Conservation (phyloP, 2,113 vertebrate species). For the Sapajus apella region DNA sequence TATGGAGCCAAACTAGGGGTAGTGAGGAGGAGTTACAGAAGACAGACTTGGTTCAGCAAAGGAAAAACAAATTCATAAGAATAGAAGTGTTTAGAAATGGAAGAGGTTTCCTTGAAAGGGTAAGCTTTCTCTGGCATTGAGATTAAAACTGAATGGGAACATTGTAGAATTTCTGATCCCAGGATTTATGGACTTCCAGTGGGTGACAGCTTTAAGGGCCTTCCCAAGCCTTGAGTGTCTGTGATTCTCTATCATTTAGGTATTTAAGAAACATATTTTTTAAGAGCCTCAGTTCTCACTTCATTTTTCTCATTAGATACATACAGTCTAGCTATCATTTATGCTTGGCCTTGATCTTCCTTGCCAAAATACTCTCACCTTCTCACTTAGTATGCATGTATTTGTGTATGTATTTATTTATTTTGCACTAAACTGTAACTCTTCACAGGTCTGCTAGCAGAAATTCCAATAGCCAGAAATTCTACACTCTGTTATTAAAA, state of each 20-base stretch:
- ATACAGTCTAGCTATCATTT: neutral
- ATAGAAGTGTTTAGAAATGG: neutral
- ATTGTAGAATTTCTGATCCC: neutral
- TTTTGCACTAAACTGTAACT: neutral
- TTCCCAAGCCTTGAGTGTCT: neutral
- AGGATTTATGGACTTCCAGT: neutral
- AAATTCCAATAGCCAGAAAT: neutral
- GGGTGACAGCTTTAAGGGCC: neutral
- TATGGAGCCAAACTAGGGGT: neutral
- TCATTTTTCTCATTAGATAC: neutral
- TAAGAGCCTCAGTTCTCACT: neutral
- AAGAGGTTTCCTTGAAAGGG: neutral
- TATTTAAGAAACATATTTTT: neutral
- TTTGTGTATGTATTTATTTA: neutral
- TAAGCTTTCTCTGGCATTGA: neutral
- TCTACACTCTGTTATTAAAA: constrained; percentile 49
- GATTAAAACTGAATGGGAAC: neutral
- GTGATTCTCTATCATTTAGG: neutral
- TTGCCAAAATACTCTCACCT: neutral
- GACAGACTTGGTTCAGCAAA: neutral
- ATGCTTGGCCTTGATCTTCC: neutral
- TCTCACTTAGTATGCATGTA: neutral
- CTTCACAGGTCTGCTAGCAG: neutral
- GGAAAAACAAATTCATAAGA: neutral
- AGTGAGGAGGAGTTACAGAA: neutral